Evolutionary conservation across 92 coral and sea anemone genomes (phyloP), one percentile per base, ranked within the genome.

Genomic region (Heteractis magnifica): DNA sequence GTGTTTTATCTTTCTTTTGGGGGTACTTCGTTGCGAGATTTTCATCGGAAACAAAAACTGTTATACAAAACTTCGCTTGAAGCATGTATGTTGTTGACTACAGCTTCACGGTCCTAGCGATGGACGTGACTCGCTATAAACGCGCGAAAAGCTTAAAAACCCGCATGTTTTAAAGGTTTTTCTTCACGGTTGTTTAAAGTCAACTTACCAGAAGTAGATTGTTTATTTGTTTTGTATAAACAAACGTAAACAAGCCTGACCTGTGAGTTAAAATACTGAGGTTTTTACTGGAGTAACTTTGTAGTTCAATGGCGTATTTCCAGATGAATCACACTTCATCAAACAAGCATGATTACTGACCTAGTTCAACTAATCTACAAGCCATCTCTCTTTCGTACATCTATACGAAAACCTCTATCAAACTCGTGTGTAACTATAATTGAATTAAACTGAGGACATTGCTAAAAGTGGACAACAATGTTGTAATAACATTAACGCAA

Each of bases 371-470:
- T 81, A 65, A 62, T 65, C 84, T 81, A 59, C 20, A 18, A 41
- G 49, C 65, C 19, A 5, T 52, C 51, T 71, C 77, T 71, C 34
- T 16, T 70, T 4, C 77, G 1, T 59, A 16, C 65, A 5, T 62
- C 21, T 62, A 19, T 19, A 68, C 44, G 23, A 41, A 68, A 68
- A 68, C 75, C 55, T 60, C 49, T n/a, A 52, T 26, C 6, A 65
- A 59, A 84, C 51, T 68, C 18, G 18, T 49, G 8, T 50, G 79
- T 64, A 23, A 51, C 23, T 56, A 51, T 85, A 85, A 85, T 85
- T 85, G 59, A 85, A 85, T 85, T 85, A 85, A 64, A 49, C 10
- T 80, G 83, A 65, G 78, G 77, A 71, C 79, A 78, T 78, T 77
- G 87, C 65, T 75, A 70, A 41, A 65, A 81, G 81, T 84, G 51